phyloP scores from a whole-genome alignment of 2,113 vertebrate genomes.

The Pteruthius melanotis region DNA sequence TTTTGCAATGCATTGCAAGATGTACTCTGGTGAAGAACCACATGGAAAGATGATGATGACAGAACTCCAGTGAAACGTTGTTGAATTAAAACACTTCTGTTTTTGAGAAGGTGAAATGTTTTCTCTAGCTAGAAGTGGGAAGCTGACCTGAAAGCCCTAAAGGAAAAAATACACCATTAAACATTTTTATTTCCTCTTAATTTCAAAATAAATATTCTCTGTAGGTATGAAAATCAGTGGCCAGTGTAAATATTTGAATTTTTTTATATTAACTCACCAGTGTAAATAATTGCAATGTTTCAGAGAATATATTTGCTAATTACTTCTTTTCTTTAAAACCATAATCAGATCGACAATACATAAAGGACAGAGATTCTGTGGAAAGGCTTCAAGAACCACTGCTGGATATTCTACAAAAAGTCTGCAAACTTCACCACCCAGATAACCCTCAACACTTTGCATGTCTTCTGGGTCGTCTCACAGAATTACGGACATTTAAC shows the following conservation, averaged over 20 bases:
- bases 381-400: constrained; percentile 92
- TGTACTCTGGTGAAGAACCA: rapidly evolving
- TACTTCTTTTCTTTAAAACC: background rate
- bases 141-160: background rate
- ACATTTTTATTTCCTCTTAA: background rate
- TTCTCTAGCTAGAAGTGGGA: background rate
- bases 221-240: background rate
- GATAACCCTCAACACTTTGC: constrained; percentile 93
- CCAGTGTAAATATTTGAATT: background rate
- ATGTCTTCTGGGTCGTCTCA: constrained; percentile 91
- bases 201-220: background rate
- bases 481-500: constrained; percentile 92
- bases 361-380: constrained; percentile 88
- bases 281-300: background rate
- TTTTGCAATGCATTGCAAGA: background rate
- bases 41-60: background rate
- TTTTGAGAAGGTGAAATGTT: background rate
- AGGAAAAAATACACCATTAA: background rate
- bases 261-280: background rate
- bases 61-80: background rate
- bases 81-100: background rate
- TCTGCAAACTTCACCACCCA: constrained; percentile 86
- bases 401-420: constrained; percentile 86
- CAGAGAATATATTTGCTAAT: background rate
- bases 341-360: constrained; percentile 86